Percentiles rank a stretch among this genome's conserved stretches.
These are phyloP conservation scores for Lepidurus couesii DNA, from an alignment of 1,140 invertebrate genomes.

Conservation along the genomic window DNA sequence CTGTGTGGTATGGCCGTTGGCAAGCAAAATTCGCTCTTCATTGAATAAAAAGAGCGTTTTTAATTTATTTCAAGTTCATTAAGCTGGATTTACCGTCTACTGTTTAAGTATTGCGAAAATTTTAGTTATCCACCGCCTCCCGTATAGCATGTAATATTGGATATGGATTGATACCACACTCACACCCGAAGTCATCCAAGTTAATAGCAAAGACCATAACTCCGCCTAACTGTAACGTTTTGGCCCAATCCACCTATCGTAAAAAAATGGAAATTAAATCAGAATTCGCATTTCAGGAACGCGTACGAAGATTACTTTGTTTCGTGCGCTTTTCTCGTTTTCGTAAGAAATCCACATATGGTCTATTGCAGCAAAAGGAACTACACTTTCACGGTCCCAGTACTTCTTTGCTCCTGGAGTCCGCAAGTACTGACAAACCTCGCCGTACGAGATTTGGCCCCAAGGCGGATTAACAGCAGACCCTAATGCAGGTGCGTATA, in stretches of 20 bases:
- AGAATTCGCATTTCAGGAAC: neutral
- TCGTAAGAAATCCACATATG: slow-evolving; percentile 88
- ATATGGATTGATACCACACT: slow-evolving; percentile 30
- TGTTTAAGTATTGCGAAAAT: neutral
- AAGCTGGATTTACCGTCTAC: neutral
- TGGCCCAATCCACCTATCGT: slow-evolving; percentile 31
- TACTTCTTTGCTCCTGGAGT: slow-evolving; percentile 44
- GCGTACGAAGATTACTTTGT: slow-evolving; percentile 54
- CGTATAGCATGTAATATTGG: slow-evolving; percentile 32
- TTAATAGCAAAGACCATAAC: slow-evolving; percentile 35
- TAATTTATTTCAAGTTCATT: too few species aligned
- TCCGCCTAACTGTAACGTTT: slow-evolving; percentile 29
- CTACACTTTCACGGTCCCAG: slow-evolving; percentile 61
- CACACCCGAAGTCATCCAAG: slow-evolving; percentile 31
- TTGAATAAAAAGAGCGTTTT: too few species aligned
- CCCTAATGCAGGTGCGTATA: slow-evolving; percentile 64
- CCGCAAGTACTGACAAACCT: slow-evolving; percentile 60
- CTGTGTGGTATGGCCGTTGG: too few species aligned
- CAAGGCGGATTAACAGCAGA: slow-evolving; percentile 56
- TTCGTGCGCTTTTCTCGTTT: slow-evolving; percentile 61
- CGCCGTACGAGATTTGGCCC: slow-evolving; percentile 66
- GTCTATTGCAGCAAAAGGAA: slow-evolving; percentile 68
- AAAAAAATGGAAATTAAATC: slow-evolving; percentile 4
- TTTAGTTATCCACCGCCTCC: slow-evolving; percentile 22
- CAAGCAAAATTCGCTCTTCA: too few species aligned